A percentile compares a stretch with the other conserved stretches of the same genome.
These are phyloP conservation scores for Australoheros facetus DNA, from an alignment of 2,797 vertebrate genomes.

Conservation along the genomic window DNA sequence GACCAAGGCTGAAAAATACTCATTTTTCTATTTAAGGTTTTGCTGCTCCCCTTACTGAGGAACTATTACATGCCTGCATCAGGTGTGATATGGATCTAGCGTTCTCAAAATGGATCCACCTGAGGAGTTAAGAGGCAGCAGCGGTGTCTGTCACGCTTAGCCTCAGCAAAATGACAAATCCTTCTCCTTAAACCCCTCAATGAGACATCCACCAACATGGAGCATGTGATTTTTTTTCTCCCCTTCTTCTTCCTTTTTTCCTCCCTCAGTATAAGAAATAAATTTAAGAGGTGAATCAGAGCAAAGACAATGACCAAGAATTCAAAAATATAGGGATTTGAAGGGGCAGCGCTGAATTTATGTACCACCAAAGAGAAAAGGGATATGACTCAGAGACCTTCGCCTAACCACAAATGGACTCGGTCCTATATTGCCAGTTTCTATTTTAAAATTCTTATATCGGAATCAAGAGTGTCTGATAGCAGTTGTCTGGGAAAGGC, in stretches of 20 bases:
- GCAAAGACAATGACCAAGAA: slow-evolving; percentile 78
- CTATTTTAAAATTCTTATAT: slow-evolving; percentile 81
- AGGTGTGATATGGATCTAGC: slow-evolving; percentile 47
- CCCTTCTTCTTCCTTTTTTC: slow-evolving; percentile 51
- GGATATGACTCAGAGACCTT: slow-evolving; percentile 59
- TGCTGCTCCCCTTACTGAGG: slow-evolving; percentile 8
- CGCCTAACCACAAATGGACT: slow-evolving; percentile 76
- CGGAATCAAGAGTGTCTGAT: slow-evolving; percentile 83
- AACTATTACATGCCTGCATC: slow-evolving; percentile 40
- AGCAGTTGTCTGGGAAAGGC: slow-evolving; percentile 81
- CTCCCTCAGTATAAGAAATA: slow-evolving; percentile 56
- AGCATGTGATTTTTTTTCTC: slow-evolving; percentile 68
- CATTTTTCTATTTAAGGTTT: slow-evolving; percentile 14
- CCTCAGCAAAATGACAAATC: slow-evolving; percentile 53
- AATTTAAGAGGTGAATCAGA: slow-evolving; percentile 80
- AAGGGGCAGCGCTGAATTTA: slow-evolving; percentile 63
- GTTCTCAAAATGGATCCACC: slow-evolving; percentile 56
- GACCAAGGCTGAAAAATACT: neutral
- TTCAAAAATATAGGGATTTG: slow-evolving; percentile 79
- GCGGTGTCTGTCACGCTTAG: slow-evolving; percentile 43
- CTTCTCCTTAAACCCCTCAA: slow-evolving; percentile 66
- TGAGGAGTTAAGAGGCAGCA: slow-evolving; percentile 61
- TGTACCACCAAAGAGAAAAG: slow-evolving; percentile 72
- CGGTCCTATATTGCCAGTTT: slow-evolving; percentile 66
- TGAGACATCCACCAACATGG: slow-evolving; percentile 75